Percentiles rank a stretch among this genome's conserved stretches.
Conservation (phyloP, 2,888 invertebrate genomes). For the Dioctria linearis region DNA sequence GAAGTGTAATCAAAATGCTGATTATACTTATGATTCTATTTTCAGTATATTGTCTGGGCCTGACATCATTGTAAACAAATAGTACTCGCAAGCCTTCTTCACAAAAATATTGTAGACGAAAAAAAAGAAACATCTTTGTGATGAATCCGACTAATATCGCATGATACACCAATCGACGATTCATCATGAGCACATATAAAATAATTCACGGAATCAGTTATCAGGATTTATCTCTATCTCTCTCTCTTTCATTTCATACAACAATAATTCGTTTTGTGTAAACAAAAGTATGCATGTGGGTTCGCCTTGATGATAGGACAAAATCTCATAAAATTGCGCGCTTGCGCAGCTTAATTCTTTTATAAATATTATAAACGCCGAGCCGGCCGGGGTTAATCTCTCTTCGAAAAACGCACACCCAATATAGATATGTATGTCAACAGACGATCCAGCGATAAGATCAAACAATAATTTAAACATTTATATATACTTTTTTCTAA, state of each 20-base stretch:
- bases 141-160: too few relatives aligned
- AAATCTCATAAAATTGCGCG: constrained; percentile 17
- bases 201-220: constrained; percentile 23
- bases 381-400: too few relatives aligned
- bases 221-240: background rate
- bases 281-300: background rate
- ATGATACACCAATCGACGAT: too few relatives aligned
- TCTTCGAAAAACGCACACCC: background rate
- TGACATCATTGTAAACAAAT: constrained; percentile 34
- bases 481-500: too few relatives aligned
- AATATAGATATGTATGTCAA: constrained; percentile 17
- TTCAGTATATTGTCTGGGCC: background rate
- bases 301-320: background rate
- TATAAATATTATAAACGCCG: too few relatives aligned
- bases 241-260: constrained; percentile 15
- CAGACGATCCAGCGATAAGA: constrained; percentile 21
- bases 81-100: background rate
- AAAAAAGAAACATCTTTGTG: too few relatives aligned
- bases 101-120: too few relatives aligned
- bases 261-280: constrained; percentile 13
- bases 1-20: too few relatives aligned
- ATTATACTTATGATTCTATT: too few relatives aligned
- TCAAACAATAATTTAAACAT: too few relatives aligned
- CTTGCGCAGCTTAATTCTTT: background rate
- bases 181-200: too few relatives aligned